Evolutionary conservation across 2,113 vertebrate genomes (phyloP).

Genomic region (Clarias gariepinus): DNA sequence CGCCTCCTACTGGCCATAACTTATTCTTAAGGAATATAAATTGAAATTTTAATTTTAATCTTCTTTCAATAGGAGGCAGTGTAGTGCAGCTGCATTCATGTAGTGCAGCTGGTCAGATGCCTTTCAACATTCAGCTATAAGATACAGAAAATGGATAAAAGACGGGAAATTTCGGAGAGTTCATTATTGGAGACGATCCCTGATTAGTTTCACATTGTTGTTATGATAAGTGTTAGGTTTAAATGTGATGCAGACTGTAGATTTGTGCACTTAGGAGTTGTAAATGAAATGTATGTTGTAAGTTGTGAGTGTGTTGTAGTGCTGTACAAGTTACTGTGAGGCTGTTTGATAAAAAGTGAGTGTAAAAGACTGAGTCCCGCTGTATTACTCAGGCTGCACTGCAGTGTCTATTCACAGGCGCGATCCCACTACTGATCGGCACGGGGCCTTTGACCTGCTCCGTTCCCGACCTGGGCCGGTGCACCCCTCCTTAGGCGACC

Average conservation of each 20-base stretch:
- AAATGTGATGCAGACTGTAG: too few species aligned
- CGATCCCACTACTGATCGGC: conserved; percentile 39
- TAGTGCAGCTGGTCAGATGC: neutral
- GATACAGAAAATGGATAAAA: neutral
- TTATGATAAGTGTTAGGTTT: too few species aligned
- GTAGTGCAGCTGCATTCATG: neutral
- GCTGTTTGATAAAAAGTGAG: neutral
- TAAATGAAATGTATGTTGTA: too few species aligned
- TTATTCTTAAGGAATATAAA: neutral
- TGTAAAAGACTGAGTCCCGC: neutral
- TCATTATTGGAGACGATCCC: too few species aligned
- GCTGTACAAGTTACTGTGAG: too few species aligned
- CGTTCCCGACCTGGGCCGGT: neutral
- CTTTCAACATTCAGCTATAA: neutral
- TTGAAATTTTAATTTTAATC: neutral
- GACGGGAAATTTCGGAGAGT: neutral
- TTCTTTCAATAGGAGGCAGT: neutral
- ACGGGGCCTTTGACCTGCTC: conserved; percentile 39
- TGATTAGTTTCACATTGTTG: too few species aligned
- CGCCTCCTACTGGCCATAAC: neutral
- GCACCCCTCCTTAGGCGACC: conserved; percentile 39
- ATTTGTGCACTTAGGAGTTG: too few species aligned
- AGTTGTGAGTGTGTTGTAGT: too few species aligned
- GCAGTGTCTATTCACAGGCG: conserved; percentile 15
- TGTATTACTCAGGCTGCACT: conserved; percentile 25